A percentile compares a stretch with the other conserved stretches of the same genome.
phyloP scores from a whole-genome alignment of 2,888 invertebrate species.

The Tuta absoluta region DNA sequence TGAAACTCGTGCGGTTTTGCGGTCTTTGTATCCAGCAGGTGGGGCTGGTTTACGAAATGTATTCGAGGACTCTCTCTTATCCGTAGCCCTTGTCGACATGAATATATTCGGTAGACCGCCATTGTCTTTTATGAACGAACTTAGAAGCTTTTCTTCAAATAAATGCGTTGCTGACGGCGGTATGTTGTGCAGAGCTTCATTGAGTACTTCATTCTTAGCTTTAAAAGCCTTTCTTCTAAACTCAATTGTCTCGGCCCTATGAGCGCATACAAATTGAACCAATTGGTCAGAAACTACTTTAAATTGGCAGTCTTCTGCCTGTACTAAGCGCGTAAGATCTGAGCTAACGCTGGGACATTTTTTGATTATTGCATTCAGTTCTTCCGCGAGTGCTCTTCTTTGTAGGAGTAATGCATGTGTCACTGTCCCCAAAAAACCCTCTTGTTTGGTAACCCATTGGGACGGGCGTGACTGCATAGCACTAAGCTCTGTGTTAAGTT shows the following conservation, averaged over 20 bases:
- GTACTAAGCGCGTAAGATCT: conserved; percentile 17
- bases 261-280: conserved; percentile 32
- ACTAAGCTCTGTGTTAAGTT: conserved; percentile 32
- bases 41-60: neutral
- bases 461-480: conserved; percentile 22
- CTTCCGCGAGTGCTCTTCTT: conserved; percentile 29
- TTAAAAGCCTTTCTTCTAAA: conserved; percentile 8
- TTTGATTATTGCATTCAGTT: conserved; percentile 24
- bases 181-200: neutral
- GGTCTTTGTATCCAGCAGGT: neutral
- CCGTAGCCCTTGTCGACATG: neutral
- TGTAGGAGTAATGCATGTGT: conserved; percentile 31
- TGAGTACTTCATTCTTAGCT: neutral
- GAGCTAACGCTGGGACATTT: conserved; percentile 24
- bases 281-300: conserved; percentile 30
- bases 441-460: conserved; percentile 26
- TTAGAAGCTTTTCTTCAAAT: conserved; percentile 4
- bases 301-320: conserved; percentile 28
- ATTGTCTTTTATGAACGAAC: neutral
- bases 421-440: conserved; percentile 33
- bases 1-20: neutral
- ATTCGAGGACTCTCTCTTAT: neutral
- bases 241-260: conserved; percentile 32
- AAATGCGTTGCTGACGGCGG: conserved; percentile 19
- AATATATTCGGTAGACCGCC: neutral